Conservation (phyloP, 2,113 vertebrate genomes). For the Odontesthes bonariensis region DNA sequence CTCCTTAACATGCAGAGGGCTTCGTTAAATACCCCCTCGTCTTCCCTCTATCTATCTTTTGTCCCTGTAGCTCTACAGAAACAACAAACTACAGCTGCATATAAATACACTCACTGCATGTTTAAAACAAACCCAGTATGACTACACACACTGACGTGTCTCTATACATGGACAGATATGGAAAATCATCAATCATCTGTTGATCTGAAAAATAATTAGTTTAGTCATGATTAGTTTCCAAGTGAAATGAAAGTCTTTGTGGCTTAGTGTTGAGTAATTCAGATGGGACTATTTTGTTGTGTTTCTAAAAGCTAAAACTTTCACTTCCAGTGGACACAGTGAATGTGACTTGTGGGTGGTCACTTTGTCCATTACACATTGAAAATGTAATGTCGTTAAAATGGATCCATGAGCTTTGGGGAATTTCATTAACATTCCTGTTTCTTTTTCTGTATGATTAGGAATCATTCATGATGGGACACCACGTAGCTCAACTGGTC, state of each 20-base stretch:
- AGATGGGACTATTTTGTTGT: constrained; percentile 5
- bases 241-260: neutral
- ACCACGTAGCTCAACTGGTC: no score
- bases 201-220: no score
- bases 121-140: neutral
- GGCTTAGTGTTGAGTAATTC: neutral
- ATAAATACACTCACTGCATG: constrained; percentile 6
- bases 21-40: constrained; percentile 52
- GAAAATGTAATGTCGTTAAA: neutral
- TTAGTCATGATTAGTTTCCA: no score
- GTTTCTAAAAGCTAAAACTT: constrained; percentile 23
- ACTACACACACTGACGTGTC: neutral
- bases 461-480: no score
- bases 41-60: constrained; percentile 17
- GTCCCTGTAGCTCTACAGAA: constrained; percentile 24
- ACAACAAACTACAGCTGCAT: constrained; percentile 17
- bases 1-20: constrained; percentile 64
- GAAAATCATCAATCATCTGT: no score
- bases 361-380: neutral
- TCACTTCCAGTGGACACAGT: constrained; percentile 5
- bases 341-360: constrained; percentile 10
- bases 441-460: no score
- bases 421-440: no score
- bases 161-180: neutral
- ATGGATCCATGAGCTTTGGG: no score